phyloP scores from a whole-genome alignment of 2,113 vertebrate genomes.

The Mionectes macconnelli region DNA sequence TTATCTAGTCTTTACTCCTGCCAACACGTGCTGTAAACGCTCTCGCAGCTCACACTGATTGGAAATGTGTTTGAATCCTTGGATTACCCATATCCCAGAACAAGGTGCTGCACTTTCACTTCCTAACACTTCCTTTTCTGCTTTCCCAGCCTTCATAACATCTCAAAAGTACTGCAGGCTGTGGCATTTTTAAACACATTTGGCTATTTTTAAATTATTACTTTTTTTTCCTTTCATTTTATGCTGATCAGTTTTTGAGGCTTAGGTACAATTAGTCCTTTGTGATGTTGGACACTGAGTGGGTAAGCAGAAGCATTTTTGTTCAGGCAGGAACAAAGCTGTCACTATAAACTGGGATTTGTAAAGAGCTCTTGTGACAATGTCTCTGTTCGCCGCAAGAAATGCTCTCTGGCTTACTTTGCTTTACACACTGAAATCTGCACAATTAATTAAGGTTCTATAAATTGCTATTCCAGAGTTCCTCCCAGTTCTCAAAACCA shows the following conservation, averaged over 20 bases:
- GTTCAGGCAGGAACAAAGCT: not conserved
- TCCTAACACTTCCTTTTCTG: not conserved
- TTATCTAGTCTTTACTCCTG: not conserved
- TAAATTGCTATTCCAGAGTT: not conserved
- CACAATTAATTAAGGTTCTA: not conserved
- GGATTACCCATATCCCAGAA: not conserved
- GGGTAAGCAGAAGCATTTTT: not conserved
- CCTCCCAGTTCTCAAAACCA: not conserved
- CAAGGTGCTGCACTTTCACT: not conserved
- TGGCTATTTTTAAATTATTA: not conserved
- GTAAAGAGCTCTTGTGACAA: not conserved
- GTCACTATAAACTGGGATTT: not conserved
- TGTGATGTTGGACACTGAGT: not conserved
- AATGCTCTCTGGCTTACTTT: not conserved
- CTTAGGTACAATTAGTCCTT: not conserved
- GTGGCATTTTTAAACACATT: not conserved
- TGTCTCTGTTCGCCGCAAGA: not conserved
- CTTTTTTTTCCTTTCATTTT: not conserved
- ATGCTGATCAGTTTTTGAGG: not conserved
- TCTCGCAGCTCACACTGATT: fast-evolving
- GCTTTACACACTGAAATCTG: not conserved
- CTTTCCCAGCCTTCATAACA: not conserved
- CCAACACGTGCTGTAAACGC: not conserved
- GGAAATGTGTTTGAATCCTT: fast-evolving
- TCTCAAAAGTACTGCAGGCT: not conserved